Evolutionary conservation across 2,888 invertebrate genomes (phyloP), one percentile per base, ranked within the genome.

Genomic region (Branchipolynoe longqiensis): DNA sequence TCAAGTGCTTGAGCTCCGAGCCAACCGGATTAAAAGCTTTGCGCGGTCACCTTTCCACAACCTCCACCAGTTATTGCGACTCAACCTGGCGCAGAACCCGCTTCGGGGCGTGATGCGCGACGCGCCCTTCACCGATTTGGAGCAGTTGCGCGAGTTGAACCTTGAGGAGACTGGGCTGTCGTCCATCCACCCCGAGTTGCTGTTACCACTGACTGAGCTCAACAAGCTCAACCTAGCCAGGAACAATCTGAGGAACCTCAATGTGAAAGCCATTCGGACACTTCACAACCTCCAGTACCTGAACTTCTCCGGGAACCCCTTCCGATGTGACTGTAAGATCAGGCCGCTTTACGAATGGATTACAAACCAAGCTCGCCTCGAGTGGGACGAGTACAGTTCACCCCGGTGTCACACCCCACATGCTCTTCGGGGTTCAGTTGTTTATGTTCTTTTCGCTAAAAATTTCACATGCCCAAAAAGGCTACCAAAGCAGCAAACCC

Each of bases 271-370:
- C 22, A 3, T 74, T 18, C 6, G 36, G 6, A 1, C 36, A 33
- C 56, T 84, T 22, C 25, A 33, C n/a, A 58, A 78, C 14, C 78
- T 84, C 14, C 56, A 78, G 59, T 78, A 78, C 54, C 58, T 84
- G 14, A 78, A 78, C 31, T 56, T 84, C 2, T 84, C 84, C 6
- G 84, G 78, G 2, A 84, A 84, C 38, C 84, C 84, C 0, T 38
- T 84, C n/a, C 25, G 38, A 0, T 84, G 84, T 58, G 84, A 84
- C 59, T 84, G 84, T 40, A 36, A 74, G 33, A 31, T 78, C 1
- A 6, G 4, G 8, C 36, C 54, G 14, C 22, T 84, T 1, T 56
- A 28, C 14, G 54, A 14, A 6, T 84, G 84, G 84, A 38, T 84
- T 6, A 56, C 41, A 18, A 62, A 54, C 38, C 12, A 84, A 25